Evolutionary conservation across 2,113 vertebrate species (phyloP), one percentile per base, ranked within the genome.

Genomic region (Genyomyrus donnyi): DNA sequence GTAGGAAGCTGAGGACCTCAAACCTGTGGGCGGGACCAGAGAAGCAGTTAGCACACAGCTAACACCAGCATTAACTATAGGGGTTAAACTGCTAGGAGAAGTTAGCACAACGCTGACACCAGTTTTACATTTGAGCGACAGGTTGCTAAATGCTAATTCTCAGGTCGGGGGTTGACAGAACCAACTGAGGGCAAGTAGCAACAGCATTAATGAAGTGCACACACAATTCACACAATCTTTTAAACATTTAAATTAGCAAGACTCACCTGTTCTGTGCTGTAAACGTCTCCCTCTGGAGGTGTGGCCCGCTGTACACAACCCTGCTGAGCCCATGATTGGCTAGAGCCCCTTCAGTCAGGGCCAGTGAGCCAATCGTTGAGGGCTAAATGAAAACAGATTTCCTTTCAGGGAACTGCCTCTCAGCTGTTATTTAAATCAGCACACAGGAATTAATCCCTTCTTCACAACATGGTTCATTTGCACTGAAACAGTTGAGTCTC

Each of bases 241-340:
- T 48, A 24, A 85, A 46, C 6, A 58, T 39, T 35, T 42, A n/a
- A 7, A 77, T 42, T n/a, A 66, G n/a, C 13, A 77, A 56, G 21
- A 13, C 77, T n/a, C 94, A 99, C 98, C 98, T 97, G 95, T 99
- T 99, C 93, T 99, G 98, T 87, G 98, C 98, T 35, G 98, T 99
- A 89, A 99, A 96, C 92, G 96, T 99, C 94, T 99, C 98, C 91
- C 98, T 97, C 93, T 99, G 98, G 89, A 97, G 97, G 94, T 99
- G 97, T 89, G 98, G 98, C 91, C 98, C 98, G 24, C 97, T 98
- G 95, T 99, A 99, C 80, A 99, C 97, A 66, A 99, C 98, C 92
- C 96, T 97, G 91, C 97, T 97, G 91, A 99, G 95, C 27, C 98
- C 98, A 6, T 99, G 98, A 93, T 98, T 98, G 0, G 98, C 98